Evolutionary conservation across 1,140 invertebrate genomes (phyloP), one percentile per base, ranked within the genome.

Genomic region (Lasioglossum baleicum): DNA sequence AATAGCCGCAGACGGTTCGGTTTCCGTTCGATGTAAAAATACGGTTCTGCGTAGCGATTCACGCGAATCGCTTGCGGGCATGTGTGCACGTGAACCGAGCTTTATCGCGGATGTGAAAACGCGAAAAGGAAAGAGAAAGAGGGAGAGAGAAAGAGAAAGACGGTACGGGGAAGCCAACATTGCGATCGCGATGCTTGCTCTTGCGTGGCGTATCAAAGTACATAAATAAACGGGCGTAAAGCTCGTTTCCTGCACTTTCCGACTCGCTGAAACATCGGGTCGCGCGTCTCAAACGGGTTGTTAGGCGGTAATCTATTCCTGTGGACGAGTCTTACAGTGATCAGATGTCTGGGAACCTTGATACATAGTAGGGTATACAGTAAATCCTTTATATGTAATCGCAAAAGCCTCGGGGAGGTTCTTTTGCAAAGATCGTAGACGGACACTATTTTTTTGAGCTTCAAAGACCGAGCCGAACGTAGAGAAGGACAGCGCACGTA

Each of bases 131-230:
- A 17, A 53, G 51, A 15, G 51, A 53, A 15, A 53, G 51, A 53
- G 8, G 22, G 20, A 58, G 20, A 58, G 20, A 58, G 56, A 56
- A 56, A 7, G 42, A 44, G 8, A 44, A 11, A 44, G 10, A 44
- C 44, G 51, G 17, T 15, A 15, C 75, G 66, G 66, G 72, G 61
- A 81, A 72, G 81, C 73, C 82, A 84, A 82, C 85, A 75, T 87
- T 81, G 87, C 86, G 80, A 88, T 88, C 82, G 84, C 84, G 84
- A 80, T 86, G 84, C 86, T 86, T 89, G 84, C 78, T 82, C 87
- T 84, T 84, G 85, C 85, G 61, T 81, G 69, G 82, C 85, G 75
- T 83, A 82, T 83, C 82, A 66, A 69, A 78, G 83, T 81, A 82
- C 88, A 86, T 84, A 87, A 86, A 89, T 87, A 87, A 83, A 80